Conservation (phyloP, 2,888 invertebrate genomes). For the Hydraecia micacea region DNA sequence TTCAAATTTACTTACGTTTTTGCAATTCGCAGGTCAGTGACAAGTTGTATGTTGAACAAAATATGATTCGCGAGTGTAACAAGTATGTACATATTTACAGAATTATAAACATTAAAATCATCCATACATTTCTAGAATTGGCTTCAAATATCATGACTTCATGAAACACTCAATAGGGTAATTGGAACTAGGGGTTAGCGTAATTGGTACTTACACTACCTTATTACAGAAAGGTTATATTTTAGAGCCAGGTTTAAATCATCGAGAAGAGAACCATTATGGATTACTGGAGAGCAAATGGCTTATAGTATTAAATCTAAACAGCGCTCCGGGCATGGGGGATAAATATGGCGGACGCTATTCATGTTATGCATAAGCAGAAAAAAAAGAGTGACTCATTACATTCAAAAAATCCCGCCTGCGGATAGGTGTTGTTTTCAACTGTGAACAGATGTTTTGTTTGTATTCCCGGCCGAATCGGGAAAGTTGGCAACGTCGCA, state of each 20-base stretch:
- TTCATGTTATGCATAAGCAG: neutral
- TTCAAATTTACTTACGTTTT: too few relatives aligned
- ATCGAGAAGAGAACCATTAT: too few relatives aligned
- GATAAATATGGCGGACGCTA: conserved; percentile 23
- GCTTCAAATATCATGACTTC: neutral
- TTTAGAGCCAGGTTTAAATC: too few relatives aligned
- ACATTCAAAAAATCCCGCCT: neutral
- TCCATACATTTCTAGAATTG: neutral
- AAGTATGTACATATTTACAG: too few relatives aligned
- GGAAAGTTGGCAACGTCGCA: neutral
- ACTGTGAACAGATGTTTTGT: conserved; percentile 12
- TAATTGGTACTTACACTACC: too few relatives aligned
- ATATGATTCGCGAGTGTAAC: too few relatives aligned
- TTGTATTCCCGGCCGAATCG: neutral
- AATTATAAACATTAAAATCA: neutral
- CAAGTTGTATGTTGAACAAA: too few relatives aligned
- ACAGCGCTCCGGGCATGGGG: neutral
- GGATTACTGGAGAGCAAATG: too few relatives aligned
- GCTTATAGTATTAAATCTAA: neutral
- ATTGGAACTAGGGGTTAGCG: neutral
- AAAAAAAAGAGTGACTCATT: neutral
- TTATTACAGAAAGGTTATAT: too few relatives aligned
- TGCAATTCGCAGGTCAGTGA: too few relatives aligned
- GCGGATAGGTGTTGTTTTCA: neutral
- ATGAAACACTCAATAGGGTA: neutral